Evolutionary conservation across 1,140 invertebrate species (phyloP), one percentile per base, ranked within the genome.

Genomic region (Idris sp.): DNA sequence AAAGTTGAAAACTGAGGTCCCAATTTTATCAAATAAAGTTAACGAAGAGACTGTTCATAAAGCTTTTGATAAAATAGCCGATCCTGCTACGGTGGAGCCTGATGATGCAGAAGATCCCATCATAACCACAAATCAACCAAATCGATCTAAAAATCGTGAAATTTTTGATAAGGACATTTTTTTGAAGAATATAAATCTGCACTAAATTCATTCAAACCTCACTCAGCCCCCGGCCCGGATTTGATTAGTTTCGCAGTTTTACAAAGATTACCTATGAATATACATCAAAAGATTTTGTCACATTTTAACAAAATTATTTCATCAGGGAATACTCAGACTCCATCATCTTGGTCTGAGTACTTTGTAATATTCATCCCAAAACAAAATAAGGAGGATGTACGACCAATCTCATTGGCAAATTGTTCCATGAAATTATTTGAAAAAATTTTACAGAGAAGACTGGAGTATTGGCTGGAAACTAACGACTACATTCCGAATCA

Each of bases 381-480:
- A 15, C 33, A 14, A 36, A 15, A 15, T 36, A 26, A 11, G 9
- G 4, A 25, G 1, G 22, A 28, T 14, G 41, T 44, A 7, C 26
- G 22, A 9, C 41, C 41, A 4, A 44, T 44, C 5, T 44, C 41
- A 15, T 28, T 44, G 11, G 41, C 41, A 13, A 13, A 26, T 9
- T 44, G 41, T 22, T 9, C 15, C 2, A 7, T 28, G 1, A 44
- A 44, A 44, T 4, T 44, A 1, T 48, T 18, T 28, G 48, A 53
- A 36, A 35, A 33, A 8, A 36, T 54, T 7, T n/a, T 54, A 1
- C n/a, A 30, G 3, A 26, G 36, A n/a, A 40, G 36, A 19, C 1
- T 54, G 8, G 25, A 54, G 1, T 54, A 18, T 10, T 54, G 36
- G 51, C 22, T 16, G 8, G 51, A 54, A 8, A 38, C 1, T 0